phyloP scores from a whole-genome alignment of 2,888 invertebrate species.

The Aphelenchoides bicaudatus region DNA sequence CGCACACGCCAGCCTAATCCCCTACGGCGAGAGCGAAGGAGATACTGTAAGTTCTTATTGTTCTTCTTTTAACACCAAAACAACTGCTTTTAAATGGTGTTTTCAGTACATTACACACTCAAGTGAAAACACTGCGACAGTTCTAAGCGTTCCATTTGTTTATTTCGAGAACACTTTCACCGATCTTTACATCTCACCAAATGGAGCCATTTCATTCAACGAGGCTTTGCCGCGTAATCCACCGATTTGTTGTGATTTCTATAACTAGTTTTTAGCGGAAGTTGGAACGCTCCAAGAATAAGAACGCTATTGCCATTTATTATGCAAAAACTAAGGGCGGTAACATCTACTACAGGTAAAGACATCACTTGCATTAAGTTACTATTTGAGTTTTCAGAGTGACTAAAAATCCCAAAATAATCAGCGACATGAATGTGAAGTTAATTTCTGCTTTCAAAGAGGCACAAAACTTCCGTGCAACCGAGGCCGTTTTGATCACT shows the following conservation, averaged over 20 bases:
- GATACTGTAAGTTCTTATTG: constrained; percentile 2
- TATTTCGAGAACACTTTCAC: constrained; percentile 40
- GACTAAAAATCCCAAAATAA: not conserved
- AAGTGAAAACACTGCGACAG: constrained; percentile 2
- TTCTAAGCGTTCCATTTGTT: constrained; percentile 31
- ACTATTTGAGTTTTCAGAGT: constrained; percentile 7
- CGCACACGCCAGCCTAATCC: constrained; percentile 1
- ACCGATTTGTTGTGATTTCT: not conserved
- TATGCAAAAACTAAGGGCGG: constrained; percentile 41
- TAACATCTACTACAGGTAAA: constrained; percentile 41
- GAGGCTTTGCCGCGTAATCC: constrained; percentile 24
- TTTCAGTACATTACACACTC: constrained; percentile 6
- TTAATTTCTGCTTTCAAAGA: constrained; percentile 69
- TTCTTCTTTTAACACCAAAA: not conserved
- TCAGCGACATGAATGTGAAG: not conserved
- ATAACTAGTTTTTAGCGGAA: no score
- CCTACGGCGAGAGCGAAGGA: constrained; percentile 15
- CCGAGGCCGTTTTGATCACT: constrained; percentile 78
- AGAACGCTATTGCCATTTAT: constrained; percentile 44
- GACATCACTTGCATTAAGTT: not conserved
- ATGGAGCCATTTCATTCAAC: constrained; percentile 49
- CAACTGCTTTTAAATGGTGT: no score
- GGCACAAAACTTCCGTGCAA: constrained; percentile 73
- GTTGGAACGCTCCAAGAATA: no score
- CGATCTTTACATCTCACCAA: constrained; percentile 46